These are phyloP conservation scores for Cladopsammia gracilis DNA, from an alignment of 64 coral and sea anemone genomes.

Conservation along the genomic window DNA sequence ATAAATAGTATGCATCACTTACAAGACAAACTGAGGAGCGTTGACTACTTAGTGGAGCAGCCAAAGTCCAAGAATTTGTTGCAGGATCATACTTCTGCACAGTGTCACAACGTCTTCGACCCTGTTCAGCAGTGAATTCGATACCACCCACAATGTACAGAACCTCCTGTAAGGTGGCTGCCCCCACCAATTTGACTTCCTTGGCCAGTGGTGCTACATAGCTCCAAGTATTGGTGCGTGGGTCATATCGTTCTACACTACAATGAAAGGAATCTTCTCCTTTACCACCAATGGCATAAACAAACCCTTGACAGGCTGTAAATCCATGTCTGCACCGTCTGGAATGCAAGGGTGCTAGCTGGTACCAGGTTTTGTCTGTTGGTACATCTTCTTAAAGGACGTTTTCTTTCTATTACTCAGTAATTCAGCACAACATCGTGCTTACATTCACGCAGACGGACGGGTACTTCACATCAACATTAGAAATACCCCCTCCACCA, in stretches of 20 bases:
- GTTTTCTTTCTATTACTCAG: no score
- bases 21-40: constrained; percentile 51
- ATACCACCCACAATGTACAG: constrained; percentile 48
- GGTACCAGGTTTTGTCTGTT: no score
- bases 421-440: no score
- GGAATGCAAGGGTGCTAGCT: no score
- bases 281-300: constrained; percentile 89
- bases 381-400: no score
- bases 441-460: no score
- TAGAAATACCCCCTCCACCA: no score
- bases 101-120: constrained; percentile 33
- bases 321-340: no score
- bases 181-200: constrained; percentile 64
- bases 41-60: constrained; percentile 42
- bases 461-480: no score
- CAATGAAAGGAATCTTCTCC: constrained; percentile 51
- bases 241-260: no score
- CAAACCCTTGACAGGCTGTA: no score
- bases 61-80: constrained; percentile 64
- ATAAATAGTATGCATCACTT: constrained; percentile 47
- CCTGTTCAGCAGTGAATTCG: constrained; percentile 42
- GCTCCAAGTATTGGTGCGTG: constrained; percentile 72
- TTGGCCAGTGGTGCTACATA: constrained; percentile 73
- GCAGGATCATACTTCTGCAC: constrained; percentile 71
- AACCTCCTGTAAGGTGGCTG: constrained; percentile 56